Evolutionary conservation across 1,140 invertebrate species (phyloP), one percentile per base, ranked within the genome.

Genomic region (Pseudomyrmex dendroicus): DNA sequence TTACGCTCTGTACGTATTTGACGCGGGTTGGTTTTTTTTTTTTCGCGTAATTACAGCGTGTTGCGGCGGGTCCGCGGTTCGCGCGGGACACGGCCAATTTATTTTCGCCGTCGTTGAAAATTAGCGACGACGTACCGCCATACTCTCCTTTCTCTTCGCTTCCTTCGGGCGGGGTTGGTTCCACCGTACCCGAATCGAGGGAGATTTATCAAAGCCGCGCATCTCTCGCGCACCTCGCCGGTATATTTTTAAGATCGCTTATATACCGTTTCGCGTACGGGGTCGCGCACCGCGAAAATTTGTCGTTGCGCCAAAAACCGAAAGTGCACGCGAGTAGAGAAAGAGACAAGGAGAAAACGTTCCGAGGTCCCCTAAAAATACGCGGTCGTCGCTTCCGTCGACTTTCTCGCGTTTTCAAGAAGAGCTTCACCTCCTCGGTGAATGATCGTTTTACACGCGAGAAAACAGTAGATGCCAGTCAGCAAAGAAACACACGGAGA

Each of bases 291-390:
- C 82, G 61, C 73, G 90, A 92, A 92, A 92, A 87, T 91, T 93
- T 93, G 92, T 93, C 91, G 90, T 91, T 92, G 91, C 88, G 92
- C 91, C 92, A 93, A 91, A 92, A 91, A 90, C 73, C 91, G 73
- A 90, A 91, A 91, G 91, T 92, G 88, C 35, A 5, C 35, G 35
- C 35, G 35, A 35, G 5, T 0, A 35, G 35, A 35, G 35, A 35
- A 35, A 35, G 35, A 35, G 35, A 35, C 35, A 35, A 35, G 35
- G 35, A 35, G 35, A 35, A 35, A 92, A 93, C 86, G 91, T 90
- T 87, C 91, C 86, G 89, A 90, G 89, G 86, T 82, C 68, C 89
- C 90, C 92, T 93, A 93, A 93, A 93, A 93, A 93, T 93, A 93
- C 91, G 76, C 76, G 76, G 25, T 57, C 52, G 17, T 17, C 54